Percentiles rank a stretch among this genome's conserved stretches.
Evolutionary conservation across 2,113 vertebrate species (phyloP).

Genomic region (Euleptes europaea): DNA sequence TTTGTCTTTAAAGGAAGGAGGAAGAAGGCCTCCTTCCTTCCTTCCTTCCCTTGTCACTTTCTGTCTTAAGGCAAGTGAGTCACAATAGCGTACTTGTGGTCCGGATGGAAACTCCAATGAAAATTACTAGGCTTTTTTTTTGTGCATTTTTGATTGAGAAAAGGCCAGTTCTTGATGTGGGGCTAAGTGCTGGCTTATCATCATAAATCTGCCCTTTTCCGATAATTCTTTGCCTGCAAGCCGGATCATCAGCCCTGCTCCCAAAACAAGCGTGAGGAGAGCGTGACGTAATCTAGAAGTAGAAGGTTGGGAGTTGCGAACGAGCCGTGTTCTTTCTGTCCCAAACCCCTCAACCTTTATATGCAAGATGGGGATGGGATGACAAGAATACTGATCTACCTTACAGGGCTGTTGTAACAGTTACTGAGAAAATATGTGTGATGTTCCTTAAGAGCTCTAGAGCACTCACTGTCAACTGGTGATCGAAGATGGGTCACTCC

Average conservation of each 20-base stretch:
- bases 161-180: not conserved
- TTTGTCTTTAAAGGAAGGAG: slow-evolving; percentile 23
- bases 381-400: no score
- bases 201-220: not conserved
- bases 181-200: slow-evolving; percentile 5
- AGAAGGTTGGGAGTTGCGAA: no score
- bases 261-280: not conserved
- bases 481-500: no score
- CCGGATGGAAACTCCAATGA: slow-evolving; percentile 6
- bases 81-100: slow-evolving; percentile 34
- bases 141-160: not conserved
- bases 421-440: no score
- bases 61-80: not conserved
- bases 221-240: not conserved
- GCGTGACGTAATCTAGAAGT: not conserved
- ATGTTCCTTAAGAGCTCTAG: no score
- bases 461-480: no score
- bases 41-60: slow-evolving; percentile 3
- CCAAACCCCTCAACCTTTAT: no score
- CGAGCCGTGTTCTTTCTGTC: no score
- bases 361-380: no score
- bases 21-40: slow-evolving; percentile 40
- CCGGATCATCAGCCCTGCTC: not conserved
- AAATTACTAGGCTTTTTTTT: not conserved
- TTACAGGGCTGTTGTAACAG: no score